Percentiles rank a stretch among this genome's conserved stretches.
Conservation (phyloP, 2,888 invertebrate genomes). For the Eumacrocentrus americanus region DNA sequence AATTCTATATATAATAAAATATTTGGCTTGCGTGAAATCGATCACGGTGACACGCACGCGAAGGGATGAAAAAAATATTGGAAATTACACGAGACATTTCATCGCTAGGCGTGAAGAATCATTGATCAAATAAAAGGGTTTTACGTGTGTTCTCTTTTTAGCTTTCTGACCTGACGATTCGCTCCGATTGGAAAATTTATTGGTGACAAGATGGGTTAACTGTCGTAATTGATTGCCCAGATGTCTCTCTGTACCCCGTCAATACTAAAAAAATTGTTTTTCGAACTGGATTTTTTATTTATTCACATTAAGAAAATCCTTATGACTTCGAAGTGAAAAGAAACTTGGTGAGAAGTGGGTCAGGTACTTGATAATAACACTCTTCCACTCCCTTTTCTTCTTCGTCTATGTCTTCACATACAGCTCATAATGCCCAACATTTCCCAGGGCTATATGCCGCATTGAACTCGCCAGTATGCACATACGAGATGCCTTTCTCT, state of each 20-base stretch:
- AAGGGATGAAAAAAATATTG: constrained; percentile 49
- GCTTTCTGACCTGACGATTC: constrained; percentile 36
- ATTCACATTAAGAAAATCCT: neutral
- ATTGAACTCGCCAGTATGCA: constrained; percentile 10
- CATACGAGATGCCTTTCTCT: constrained; percentile 18
- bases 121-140: constrained; percentile 56
- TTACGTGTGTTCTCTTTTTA: constrained; percentile 8
- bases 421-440: constrained; percentile 11
- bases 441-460: constrained; percentile 3
- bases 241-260: constrained; percentile 12
- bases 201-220: constrained; percentile 31
- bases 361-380: constrained; percentile 38
- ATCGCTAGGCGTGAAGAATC: constrained; percentile 54
- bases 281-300: neutral
- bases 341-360: constrained; percentile 47
- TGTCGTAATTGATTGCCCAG: constrained; percentile 35
- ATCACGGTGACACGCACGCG: constrained; percentile 46
- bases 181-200: constrained; percentile 58
- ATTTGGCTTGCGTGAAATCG: constrained; percentile 50
- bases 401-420: constrained; percentile 15
- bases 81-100: constrained; percentile 60
- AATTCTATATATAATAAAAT: constrained; percentile 25
- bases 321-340: neutral
- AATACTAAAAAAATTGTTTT: neutral
- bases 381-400: constrained; percentile 21